Conservation (phyloP, 1,140 invertebrate genomes). For the Bombus turneri region DNA sequence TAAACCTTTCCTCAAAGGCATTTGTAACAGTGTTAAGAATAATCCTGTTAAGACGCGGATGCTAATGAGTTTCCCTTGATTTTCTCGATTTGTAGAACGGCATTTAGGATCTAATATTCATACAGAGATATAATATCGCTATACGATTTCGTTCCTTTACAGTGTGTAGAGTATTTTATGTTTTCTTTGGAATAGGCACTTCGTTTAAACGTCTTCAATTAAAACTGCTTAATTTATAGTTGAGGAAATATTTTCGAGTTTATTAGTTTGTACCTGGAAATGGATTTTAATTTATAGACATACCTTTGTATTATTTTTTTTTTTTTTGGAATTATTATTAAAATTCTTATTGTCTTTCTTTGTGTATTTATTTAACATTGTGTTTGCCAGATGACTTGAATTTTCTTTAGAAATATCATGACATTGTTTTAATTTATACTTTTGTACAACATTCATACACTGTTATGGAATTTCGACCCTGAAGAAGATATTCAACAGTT, state of each 20-base stretch:
- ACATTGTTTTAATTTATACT: no score
- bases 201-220: background rate
- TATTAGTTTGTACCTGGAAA: no score
- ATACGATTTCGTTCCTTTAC: background rate
- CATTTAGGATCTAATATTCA: background rate
- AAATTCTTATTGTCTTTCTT: background rate
- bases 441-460: background rate
- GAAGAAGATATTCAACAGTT: background rate
- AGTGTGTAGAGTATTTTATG: background rate
- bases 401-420: background rate
- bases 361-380: background rate
- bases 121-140: no score
- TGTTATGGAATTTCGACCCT: background rate
- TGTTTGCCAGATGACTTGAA: background rate
- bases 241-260: background rate
- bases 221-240: background rate
- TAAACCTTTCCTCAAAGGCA: background rate
- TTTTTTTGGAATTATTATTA: background rate
- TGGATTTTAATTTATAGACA: no score
- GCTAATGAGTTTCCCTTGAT: conserved; percentile 12
- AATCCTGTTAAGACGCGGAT: background rate
- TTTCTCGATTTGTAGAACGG: background rate
- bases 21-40: background rate
- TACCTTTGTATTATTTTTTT: background rate
- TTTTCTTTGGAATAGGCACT: background rate